Evolutionary conservation across 2,797 vertebrate species (phyloP), one percentile per base, ranked within the genome.

Genomic region (Premnoplex brunnescens): DNA sequence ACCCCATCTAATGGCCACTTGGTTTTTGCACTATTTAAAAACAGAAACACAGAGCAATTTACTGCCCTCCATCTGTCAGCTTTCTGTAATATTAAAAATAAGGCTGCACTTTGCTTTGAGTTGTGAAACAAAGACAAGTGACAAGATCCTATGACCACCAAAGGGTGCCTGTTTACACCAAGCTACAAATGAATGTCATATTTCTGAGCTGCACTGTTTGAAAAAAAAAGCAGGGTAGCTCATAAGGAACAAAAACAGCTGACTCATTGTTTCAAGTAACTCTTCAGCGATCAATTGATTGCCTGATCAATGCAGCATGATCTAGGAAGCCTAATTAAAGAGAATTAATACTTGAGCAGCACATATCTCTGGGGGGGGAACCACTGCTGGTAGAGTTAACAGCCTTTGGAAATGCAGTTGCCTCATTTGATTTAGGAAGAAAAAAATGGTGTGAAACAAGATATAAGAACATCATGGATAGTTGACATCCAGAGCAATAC

Each of bases 231-330:
- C 52, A 10, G 7, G 4, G 24, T 86, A 95, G 90, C 84, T 91
- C 66, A 62, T 34, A 87, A 78, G 58, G 69, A 94, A 96, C 58
- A 92, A 66, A 97, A 97, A 96, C 66, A 91, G 84, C 93, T 96
- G 90, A 97, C 69, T 96, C 55, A 30, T 49, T 94, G 76, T 96
- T 97, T 96, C 88, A 95, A 80, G 81, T 91, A 95, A 85, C 76
- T 81, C 86, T 96, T 92, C 89, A 95, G 77, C 91, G 88, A 97
- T 97, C 95, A 97, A 93, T 97, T 97, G 97, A 98, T 97, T 96
- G 83, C 54, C 88, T 96, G 89, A 97, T 98, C 97, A 96, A 96
- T 98, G 88, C 91, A 89, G 87, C 76, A 84, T 94, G 94, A 97
- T 96, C 69, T 79, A 96, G 89, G 73, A 87, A 95, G 85, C 91